Conservation (phyloP, 2,113 vertebrate species). For the Leptobrachium ailaonicum region DNA sequence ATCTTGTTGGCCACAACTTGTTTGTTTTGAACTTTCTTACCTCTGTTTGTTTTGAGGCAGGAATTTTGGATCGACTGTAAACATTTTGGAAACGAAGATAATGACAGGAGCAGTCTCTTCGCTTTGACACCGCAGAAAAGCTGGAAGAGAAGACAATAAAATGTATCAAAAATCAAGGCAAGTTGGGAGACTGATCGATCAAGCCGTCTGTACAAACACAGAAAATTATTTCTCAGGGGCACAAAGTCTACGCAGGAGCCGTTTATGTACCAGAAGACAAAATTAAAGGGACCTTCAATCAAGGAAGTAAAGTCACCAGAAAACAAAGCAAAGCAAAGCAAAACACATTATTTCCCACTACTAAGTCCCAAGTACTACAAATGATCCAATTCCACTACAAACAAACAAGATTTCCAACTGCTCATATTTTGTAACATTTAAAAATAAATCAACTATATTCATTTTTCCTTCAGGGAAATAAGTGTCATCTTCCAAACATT, state of each 20-base stretch:
- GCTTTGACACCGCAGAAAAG: slow-evolving; percentile 87
- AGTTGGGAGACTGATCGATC: slow-evolving; percentile 26
- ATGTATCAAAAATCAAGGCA: slow-evolving; percentile 34
- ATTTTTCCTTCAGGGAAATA: too few species aligned
- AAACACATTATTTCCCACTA: too few species aligned
- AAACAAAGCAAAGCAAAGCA: too few species aligned
- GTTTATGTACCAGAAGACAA: slow-evolving; percentile 20
- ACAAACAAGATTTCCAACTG: too few species aligned
- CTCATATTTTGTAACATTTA: too few species aligned
- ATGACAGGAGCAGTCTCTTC: slow-evolving; percentile 80
- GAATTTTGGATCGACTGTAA: slow-evolving; percentile 82
- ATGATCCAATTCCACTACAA: background rate
- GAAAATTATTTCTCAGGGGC: slow-evolving; percentile 24
- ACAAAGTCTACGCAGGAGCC: background rate
- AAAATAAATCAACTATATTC: too few species aligned
- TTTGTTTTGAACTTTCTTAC: slow-evolving; percentile 62
- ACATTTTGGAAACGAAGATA: slow-evolving; percentile 97
- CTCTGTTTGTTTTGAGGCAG: slow-evolving; percentile 88
- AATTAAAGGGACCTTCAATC: slow-evolving; percentile 17
- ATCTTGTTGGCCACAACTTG: too few species aligned
- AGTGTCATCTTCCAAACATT: too few species aligned
- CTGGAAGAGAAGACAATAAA: slow-evolving; percentile 64
- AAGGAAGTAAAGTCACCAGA: background rate
- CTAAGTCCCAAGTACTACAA: too few species aligned
- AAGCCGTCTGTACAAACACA: slow-evolving; percentile 16